These are phyloP conservation scores for Pantherophis guttatus DNA, from an alignment of 2,113 vertebrate species.

Conservation along the genomic window DNA sequence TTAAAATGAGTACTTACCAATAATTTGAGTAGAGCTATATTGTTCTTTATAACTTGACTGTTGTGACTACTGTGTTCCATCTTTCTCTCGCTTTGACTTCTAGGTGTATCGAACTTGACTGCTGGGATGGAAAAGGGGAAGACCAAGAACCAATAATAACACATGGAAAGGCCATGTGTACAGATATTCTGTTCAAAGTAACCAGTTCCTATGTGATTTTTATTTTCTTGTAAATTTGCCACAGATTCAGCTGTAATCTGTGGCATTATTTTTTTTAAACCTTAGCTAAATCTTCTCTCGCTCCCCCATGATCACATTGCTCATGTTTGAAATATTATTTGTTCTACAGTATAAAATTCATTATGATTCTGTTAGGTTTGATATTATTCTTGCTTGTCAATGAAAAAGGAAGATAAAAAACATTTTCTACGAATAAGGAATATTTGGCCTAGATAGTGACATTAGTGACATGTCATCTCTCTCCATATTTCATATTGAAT, in stretches of 20 bases:
- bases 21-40: neutral
- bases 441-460: neutral
- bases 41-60: neutral
- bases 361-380: neutral
- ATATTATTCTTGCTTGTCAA: neutral
- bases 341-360: neutral
- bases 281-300: neutral
- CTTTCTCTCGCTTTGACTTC: slow-evolving; percentile 10
- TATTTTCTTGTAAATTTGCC: neutral
- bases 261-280: neutral
- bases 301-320: neutral
- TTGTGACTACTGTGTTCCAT: neutral
- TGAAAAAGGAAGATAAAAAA: neutral
- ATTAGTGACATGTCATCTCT: neutral
- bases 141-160: slow-evolving; percentile 99
- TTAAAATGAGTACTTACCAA: neutral
- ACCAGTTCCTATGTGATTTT: neutral
- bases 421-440: neutral
- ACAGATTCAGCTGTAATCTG: neutral
- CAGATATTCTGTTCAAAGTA: slow-evolving; percentile 99
- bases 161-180: slow-evolving; percentile 98
- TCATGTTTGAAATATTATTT: neutral
- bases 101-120: slow-evolving; percentile 97
- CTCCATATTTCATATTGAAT: neutral
- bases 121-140: slow-evolving; percentile 98